These are phyloP conservation scores for Halictus ligatus DNA, from an alignment of 2,888 invertebrate genomes.

Conservation along the genomic window DNA sequence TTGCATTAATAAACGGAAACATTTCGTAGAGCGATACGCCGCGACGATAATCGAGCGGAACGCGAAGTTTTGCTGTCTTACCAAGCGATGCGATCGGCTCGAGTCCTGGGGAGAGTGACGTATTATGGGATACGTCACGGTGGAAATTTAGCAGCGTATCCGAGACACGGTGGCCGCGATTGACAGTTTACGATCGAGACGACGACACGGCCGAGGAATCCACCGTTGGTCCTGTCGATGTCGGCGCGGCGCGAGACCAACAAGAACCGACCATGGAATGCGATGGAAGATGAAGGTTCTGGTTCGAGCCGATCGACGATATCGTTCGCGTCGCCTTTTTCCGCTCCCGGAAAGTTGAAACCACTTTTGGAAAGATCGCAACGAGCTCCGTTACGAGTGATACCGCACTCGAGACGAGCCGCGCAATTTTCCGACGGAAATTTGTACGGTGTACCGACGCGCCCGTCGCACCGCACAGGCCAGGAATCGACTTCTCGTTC, in stretches of 20 bases:
- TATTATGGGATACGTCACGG: not conserved
- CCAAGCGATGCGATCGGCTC: not conserved
- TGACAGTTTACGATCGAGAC: not conserved
- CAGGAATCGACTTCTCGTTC: conserved; percentile 12
- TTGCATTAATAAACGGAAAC: too few relatives aligned
- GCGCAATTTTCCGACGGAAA: not conserved
- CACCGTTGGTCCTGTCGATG: not conserved
- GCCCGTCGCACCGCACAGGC: not conserved
- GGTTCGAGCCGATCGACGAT: conserved; percentile 35
- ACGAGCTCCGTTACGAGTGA: not conserved
- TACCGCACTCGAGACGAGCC: not conserved
- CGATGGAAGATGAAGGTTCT: not conserved
- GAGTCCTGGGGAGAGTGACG: not conserved
- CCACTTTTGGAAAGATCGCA: conserved; percentile 43
- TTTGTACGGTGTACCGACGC: not conserved
- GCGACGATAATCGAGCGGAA: too few relatives aligned
- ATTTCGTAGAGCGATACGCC: too few relatives aligned
- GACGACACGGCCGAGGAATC: not conserved
- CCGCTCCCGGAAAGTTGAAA: not conserved
- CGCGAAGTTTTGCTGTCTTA: too few relatives aligned
- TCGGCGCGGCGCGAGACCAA: not conserved
- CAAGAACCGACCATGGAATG: not conserved
- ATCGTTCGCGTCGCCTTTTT: conserved; percentile 16
- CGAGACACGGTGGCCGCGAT: not conserved
- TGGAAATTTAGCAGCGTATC: not conserved